phyloP scores from a whole-genome alignment of 2,113 vertebrate species.

The Ammodramus savannarum region DNA sequence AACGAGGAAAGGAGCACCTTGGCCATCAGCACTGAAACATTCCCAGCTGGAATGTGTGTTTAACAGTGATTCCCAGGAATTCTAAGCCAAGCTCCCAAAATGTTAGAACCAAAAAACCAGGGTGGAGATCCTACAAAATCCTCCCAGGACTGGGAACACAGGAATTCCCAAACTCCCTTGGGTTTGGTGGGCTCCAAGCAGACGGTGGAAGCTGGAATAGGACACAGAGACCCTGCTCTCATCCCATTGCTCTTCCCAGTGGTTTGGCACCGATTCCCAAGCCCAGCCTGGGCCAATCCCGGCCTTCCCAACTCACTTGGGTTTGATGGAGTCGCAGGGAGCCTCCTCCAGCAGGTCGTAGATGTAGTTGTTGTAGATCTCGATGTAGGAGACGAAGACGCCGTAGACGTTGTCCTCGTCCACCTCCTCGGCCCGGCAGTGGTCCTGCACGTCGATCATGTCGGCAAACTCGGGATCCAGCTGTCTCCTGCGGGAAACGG shows the following conservation, averaged over 20 bases:
- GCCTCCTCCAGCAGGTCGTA: slow-evolving; percentile 93
- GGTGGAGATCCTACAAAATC: accelerated
- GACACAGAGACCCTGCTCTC: accelerated
- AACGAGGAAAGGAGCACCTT: accelerated
- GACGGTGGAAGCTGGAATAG: accelerated
- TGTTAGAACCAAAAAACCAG: accelerated
- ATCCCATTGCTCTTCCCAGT: accelerated
- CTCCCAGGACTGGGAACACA: accelerated
- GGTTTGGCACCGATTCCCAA: accelerated
- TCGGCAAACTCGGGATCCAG: slow-evolving; percentile 90
- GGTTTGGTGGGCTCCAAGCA: accelerated
- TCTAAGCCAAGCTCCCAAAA: background rate
- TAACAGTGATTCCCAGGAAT: background rate
- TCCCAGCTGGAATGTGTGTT: accelerated
- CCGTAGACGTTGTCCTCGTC: slow-evolving; percentile 95
- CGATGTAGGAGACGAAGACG: slow-evolving; percentile 94
- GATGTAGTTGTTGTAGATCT: slow-evolving; percentile 98
- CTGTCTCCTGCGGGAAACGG: slow-evolving; percentile 72
- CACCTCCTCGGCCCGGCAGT: slow-evolving; percentile 80
- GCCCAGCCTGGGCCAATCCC: accelerated
- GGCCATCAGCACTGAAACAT: background rate
- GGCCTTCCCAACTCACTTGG: slow-evolving; percentile 80
- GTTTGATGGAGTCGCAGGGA: slow-evolving; percentile 83
- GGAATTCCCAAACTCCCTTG: background rate
- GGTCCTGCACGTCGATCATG: slow-evolving; percentile 87